Percentiles rank a stretch among this genome's conserved stretches.
phyloP scores from a whole-genome alignment of 2,113 vertebrate species.

The Blennius ocellaris region DNA sequence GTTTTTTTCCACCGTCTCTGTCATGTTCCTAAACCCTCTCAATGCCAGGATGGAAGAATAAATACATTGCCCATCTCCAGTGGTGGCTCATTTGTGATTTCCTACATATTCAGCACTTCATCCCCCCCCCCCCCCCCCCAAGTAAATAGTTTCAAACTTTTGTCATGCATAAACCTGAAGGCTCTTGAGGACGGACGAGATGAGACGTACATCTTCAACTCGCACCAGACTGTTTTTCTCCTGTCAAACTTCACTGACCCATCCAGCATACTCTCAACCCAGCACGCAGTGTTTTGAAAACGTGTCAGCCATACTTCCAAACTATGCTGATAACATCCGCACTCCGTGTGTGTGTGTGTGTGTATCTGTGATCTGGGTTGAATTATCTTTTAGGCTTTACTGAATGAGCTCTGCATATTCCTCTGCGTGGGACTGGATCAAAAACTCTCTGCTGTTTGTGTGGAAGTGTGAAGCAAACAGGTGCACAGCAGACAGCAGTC shows the following conservation, averaged over 20 bases:
- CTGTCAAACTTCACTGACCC: slow-evolving; percentile 62
- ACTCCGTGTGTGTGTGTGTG: slow-evolving; percentile 49
- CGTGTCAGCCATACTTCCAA: slow-evolving; percentile 66
- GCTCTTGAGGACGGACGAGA: slow-evolving; percentile 24
- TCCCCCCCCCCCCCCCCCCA: not conserved
- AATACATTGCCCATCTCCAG: not conserved
- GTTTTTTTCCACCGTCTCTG: not conserved
- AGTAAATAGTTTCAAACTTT: slow-evolving; percentile 6
- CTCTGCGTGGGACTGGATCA: slow-evolving; percentile 25
- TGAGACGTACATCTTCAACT: slow-evolving; percentile 34
- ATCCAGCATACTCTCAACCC: slow-evolving; percentile 54
- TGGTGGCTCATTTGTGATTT: not conserved
- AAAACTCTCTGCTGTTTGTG: slow-evolving; percentile 48
- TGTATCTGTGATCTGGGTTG: slow-evolving; percentile 52
- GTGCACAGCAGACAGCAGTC: slow-evolving; percentile 25
- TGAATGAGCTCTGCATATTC: slow-evolving; percentile 46
- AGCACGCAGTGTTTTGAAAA: slow-evolving; percentile 68
- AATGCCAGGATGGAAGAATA: not conserved
- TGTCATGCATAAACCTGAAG: slow-evolving; percentile 26
- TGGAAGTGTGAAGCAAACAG: slow-evolving; percentile 26
- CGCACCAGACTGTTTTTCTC: slow-evolving; percentile 58
- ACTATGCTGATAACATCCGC: slow-evolving; percentile 60
- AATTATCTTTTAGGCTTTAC: slow-evolving; percentile 53
- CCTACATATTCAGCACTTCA: not conserved
- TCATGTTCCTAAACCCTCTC: not conserved